Base-by-base conservation (phyloP, 2,888 invertebrate species). In the Onthophagus sagittarius region DNA sequence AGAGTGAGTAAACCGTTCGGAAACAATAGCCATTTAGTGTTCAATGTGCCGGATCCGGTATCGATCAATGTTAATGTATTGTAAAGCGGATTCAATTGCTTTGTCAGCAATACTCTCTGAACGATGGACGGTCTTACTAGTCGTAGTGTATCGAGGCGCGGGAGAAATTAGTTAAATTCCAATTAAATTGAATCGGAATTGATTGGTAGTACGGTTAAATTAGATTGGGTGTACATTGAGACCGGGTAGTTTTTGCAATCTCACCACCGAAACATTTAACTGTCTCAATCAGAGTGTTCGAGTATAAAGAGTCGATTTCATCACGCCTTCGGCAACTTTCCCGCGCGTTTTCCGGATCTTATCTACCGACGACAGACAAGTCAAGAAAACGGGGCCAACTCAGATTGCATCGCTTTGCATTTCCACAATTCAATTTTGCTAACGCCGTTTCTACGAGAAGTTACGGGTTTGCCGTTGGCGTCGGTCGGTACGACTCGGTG, bases 401-500 rank as follows among this genome's bases (percentile, higher is more conserved):
- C 75, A 73, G 76, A 77, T 77, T 77, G 76, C 77, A 77, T 75
- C 75, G 74, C 75, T 74, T 73, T 76, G 76, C 77, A 78, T 77
- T 77, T 78, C 76, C 78, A 76, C 73, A 75, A 73, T 75, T 75
- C 76, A 78, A 78, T 78, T 78, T 77, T 62, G 67, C 63, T 75
- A 75, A 75, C 75, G 72, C 62, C 67, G 15, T 67, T 32, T 23
- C n/a, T 67, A 15, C 32, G n/a, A 9, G 31, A 23, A 32, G 67
- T 13, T 67, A 67, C 23, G n/a, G 67, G 67, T 23, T 23, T 15
- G 39, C 39, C 39, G 39, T 53, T 53, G 39, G 39, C 7, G 9
- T 67, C 67, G 15, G 67, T 32, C 13, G 31, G 67, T 67, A 67
- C 67, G 31, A 13, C 6, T 23, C n/a, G 15, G 64, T 13, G 23